Conservation (phyloP, 64 coral and sea anemone genomes). For the Orbicella faveolata region DNA sequence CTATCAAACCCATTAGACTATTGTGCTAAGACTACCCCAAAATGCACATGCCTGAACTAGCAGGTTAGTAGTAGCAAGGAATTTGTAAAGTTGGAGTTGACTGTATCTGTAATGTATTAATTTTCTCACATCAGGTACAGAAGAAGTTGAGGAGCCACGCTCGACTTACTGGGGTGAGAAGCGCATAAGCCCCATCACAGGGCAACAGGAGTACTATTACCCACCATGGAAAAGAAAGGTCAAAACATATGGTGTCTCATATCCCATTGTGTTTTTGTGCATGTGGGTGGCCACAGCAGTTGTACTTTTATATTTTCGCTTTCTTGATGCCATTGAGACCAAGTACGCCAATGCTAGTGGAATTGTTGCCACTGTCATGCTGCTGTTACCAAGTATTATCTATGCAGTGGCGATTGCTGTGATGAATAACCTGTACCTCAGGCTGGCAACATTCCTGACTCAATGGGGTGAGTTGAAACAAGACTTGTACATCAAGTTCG, state of each 20-base stretch:
- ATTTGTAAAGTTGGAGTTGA: too few relatives aligned
- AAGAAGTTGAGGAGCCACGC: slow-evolving; percentile 81
- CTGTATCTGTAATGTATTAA: not conserved
- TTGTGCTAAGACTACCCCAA: too few relatives aligned
- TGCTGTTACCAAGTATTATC: slow-evolving; percentile 72
- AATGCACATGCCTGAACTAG: too few relatives aligned
- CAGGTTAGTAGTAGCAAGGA: too few relatives aligned
- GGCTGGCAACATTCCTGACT: slow-evolving; percentile 78
- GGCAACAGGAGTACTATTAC: slow-evolving; percentile 73
- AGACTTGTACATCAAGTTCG: not conserved
- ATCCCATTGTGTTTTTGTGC: slow-evolving; percentile 79
- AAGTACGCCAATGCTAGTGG: slow-evolving; percentile 72
- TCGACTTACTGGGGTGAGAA: slow-evolving; percentile 78
- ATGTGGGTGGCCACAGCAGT: slow-evolving; percentile 75
- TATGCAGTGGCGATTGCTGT: slow-evolving; percentile 86
- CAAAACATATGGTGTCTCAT: slow-evolving; percentile 83
- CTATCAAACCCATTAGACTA: too few relatives aligned
- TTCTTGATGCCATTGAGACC: slow-evolving; percentile 72
- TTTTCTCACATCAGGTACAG: slow-evolving; percentile 37
- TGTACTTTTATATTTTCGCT: slow-evolving; percentile 78
- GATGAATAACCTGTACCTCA: slow-evolving; percentile 79
- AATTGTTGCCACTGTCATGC: slow-evolving; percentile 77
- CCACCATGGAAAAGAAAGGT: slow-evolving; percentile 72
- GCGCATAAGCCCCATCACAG: slow-evolving; percentile 88
- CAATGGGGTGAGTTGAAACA: slow-evolving; percentile 77